phyloP scores from a whole-genome alignment of 2,797 vertebrate genomes.

The Scarus forsteni region DNA sequence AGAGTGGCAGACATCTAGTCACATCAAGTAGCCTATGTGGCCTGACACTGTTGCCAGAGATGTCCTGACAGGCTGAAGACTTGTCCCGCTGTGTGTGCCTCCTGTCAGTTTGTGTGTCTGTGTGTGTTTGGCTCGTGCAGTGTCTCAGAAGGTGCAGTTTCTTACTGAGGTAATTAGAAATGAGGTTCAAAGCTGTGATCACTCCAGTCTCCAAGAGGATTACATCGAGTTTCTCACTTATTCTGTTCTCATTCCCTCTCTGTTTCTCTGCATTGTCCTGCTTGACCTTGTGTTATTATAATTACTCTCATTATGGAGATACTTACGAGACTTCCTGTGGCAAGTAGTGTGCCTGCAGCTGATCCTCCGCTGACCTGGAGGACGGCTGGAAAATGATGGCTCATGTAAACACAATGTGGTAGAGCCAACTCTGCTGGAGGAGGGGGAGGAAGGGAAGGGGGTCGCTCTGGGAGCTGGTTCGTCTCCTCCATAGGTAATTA shows the following conservation, averaged over 20 bases:
- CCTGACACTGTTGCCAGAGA: constrained; percentile 15
- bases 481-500: constrained; percentile 79
- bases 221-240: constrained; percentile 15
- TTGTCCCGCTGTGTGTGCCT: not conserved
- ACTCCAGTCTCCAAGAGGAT: constrained; percentile 28
- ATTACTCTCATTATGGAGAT: constrained; percentile 61
- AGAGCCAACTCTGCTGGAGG: constrained; percentile 25
- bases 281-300: constrained; percentile 68
- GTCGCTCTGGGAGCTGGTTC: constrained; percentile 63
- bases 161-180: constrained; percentile 44
- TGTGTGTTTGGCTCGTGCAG: constrained; percentile 2
- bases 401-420: constrained; percentile 51
- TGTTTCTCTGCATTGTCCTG: constrained; percentile 30
- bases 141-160: constrained; percentile 2
- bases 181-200: constrained; percentile 28
- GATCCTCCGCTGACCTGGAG: constrained; percentile 58
- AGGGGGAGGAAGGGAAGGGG: not conserved
- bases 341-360: constrained; percentile 37
- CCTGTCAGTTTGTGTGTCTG: constrained; percentile 5
- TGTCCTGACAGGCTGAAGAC: constrained; percentile 21
- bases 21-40: not conserved
- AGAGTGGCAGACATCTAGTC: not conserved
- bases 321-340: constrained; percentile 53
- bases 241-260: constrained; percentile 4
- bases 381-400: constrained; percentile 49